A percentile compares a stretch with the other conserved stretches of the same genome.
Evolutionary conservation across 2,113 vertebrate species (phyloP).

Genomic region (Hydrolagus affinis): DNA sequence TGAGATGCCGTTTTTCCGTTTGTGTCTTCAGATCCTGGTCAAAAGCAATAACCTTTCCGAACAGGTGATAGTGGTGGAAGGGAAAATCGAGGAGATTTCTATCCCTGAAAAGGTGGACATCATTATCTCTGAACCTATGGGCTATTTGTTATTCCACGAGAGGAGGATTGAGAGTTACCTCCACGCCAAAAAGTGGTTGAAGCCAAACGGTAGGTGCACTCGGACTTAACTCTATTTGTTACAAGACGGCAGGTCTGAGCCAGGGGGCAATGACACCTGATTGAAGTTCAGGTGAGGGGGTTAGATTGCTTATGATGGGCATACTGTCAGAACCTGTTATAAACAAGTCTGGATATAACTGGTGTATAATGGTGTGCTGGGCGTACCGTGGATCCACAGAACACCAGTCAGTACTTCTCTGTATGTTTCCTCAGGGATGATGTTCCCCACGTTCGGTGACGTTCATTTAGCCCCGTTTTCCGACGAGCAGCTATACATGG

Average conservation of each 20-base stretch:
- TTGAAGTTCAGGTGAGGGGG: too few species aligned
- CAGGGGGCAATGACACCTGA: too few species aligned
- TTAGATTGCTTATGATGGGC: too few species aligned
- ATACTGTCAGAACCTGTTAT: too few species aligned
- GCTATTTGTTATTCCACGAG: conserved; percentile 66
- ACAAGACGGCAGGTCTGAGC: too few species aligned
- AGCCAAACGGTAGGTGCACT: conserved; percentile 54
- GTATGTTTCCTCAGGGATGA: conserved; percentile 51
- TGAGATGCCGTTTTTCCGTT: conserved; percentile 22
- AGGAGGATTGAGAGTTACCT: conserved; percentile 64
- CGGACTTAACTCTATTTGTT: too few species aligned
- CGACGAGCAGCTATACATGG: conserved; percentile 67
- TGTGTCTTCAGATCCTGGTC: conserved; percentile 54
- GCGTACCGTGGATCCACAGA: too few species aligned
- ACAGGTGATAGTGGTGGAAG: conserved; percentile 56
- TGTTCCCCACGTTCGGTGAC: conserved; percentile 63
- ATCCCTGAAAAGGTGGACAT: conserved; percentile 61
- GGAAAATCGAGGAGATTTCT: conserved; percentile 59
- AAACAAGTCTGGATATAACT: too few species aligned
- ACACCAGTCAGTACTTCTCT: not conserved
- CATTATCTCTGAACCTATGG: conserved; percentile 67
- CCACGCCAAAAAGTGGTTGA: conserved; percentile 64
- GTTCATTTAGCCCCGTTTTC: conserved; percentile 70
- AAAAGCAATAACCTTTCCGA: conserved; percentile 59
- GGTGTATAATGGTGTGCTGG: too few species aligned